Evolutionary conservation across 2,113 vertebrate genomes (phyloP).

Genomic region (Rattus rattus): DNA sequence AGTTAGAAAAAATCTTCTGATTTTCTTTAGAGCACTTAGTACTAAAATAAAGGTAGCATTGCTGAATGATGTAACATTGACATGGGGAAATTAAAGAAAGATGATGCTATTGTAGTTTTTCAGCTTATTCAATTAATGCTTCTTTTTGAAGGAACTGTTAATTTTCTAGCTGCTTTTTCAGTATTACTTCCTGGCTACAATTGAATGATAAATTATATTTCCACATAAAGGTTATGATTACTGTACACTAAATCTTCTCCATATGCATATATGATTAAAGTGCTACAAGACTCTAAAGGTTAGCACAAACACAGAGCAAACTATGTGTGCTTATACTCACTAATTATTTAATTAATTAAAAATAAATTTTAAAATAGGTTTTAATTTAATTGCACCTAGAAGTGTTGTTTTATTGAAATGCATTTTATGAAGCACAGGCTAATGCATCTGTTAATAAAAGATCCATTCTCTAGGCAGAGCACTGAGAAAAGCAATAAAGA

Average conservation of each 20-base stretch:
- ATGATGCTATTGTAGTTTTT: background rate
- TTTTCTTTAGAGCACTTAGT: background rate
- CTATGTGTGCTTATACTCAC: background rate
- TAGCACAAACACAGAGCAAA: background rate
- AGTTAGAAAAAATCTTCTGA: background rate
- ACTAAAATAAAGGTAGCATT: background rate
- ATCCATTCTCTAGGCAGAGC: background rate
- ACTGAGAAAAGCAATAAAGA: background rate
- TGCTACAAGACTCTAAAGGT: background rate
- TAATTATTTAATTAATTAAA: background rate
- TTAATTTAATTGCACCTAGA: slow-evolving; percentile 9
- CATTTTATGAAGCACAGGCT: background rate
- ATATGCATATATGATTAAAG: background rate
- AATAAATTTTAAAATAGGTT: background rate
- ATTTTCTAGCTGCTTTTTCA: slow-evolving; percentile 30
- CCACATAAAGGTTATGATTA: background rate
- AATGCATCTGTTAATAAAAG: slow-evolving; percentile 1
- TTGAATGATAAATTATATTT: slow-evolving; percentile 36
- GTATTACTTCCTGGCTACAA: background rate
- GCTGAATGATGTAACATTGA: background rate
- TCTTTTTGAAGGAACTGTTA: slow-evolving; percentile 21
- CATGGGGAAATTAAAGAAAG: background rate
- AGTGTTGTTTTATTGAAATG: background rate
- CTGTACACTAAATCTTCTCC: slow-evolving; percentile 6
- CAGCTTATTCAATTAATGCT: background rate